phyloP scores from a whole-genome alignment of 2,113 vertebrate genomes.

The Pleuronectes platessa region DNA sequence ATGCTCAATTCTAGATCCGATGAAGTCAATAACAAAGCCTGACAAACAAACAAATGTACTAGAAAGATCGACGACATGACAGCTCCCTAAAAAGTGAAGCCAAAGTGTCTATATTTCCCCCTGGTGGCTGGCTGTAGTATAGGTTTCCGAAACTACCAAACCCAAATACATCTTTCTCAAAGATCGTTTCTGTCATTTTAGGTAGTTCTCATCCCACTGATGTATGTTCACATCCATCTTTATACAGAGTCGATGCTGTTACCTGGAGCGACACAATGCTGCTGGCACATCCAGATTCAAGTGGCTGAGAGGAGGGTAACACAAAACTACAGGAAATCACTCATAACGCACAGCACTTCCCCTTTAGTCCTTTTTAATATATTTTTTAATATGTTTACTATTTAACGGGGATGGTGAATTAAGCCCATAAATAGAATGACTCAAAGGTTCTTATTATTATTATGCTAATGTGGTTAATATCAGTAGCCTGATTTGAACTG shows the following conservation, averaged over 20 bases:
- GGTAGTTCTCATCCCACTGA: too few species aligned
- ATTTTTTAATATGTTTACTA: neutral
- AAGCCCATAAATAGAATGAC: neutral
- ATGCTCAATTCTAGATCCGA: neutral
- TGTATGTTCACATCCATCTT: too few species aligned
- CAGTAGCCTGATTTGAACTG: neutral
- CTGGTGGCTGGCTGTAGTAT: too few species aligned
- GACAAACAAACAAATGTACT: neutral
- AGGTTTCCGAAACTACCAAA: too few species aligned
- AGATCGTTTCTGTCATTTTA: too few species aligned
- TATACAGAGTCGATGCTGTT: neutral
- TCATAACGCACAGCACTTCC: slow-evolving; percentile 9
- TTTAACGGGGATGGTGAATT: neutral
- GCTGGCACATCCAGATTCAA: slow-evolving; percentile 34
- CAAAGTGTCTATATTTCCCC: too few species aligned
- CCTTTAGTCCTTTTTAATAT: neutral
- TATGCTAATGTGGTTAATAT: neutral
- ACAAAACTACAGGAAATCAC: slow-evolving; percentile 21
- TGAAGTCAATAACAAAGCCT: neutral
- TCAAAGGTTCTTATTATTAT: neutral
- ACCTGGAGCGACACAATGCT: slow-evolving; percentile 42
- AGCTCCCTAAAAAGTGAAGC: too few species aligned
- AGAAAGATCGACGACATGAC: too few species aligned
- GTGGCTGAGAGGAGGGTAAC: slow-evolving; percentile 20
- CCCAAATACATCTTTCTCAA: too few species aligned